phyloP scores from a whole-genome alignment of 2,888 invertebrate species.

The Tubiluchus corallicola region DNA sequence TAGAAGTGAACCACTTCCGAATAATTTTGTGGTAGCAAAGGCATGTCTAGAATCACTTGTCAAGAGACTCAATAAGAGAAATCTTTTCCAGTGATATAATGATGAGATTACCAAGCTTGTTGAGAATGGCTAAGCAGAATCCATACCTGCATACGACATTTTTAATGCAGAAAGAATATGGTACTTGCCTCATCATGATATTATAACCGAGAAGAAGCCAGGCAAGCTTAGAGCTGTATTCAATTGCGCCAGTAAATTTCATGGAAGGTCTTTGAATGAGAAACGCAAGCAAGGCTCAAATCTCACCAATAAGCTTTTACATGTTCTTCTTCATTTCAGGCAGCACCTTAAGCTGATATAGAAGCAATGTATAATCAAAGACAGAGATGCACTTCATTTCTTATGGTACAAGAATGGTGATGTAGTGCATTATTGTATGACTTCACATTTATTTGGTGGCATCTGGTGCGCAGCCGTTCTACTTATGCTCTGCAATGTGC shows the following conservation, averaged over 20 bases:
- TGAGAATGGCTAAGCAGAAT: background rate
- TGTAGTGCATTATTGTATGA: conserved; percentile 6
- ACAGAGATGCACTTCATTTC: conserved; percentile 7
- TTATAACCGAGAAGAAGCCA: background rate
- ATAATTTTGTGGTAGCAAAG: background rate
- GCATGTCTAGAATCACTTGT: background rate
- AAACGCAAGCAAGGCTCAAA: conserved; percentile 8
- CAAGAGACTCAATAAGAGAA: background rate
- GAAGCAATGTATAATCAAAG: conserved; percentile 10
- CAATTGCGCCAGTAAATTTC: conserved; percentile 5
- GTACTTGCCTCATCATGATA: background rate
- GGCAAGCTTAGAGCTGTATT: background rate
- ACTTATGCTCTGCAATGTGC: conserved; percentile 5
- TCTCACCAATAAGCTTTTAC: conserved; percentile 8
- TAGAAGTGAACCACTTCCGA: background rate
- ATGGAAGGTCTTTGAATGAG: conserved; percentile 9
- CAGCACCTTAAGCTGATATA: conserved; percentile 5
- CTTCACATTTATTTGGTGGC: conserved; percentile 8
- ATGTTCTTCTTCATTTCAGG: conserved; percentile 9
- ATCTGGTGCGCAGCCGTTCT: conserved; percentile 6
- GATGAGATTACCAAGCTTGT: background rate
- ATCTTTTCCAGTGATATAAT: background rate
- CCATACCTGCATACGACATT: background rate
- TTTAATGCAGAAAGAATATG: background rate
- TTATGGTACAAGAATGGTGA: background rate